Percentiles rank a stretch among this genome's conserved stretches.
Evolutionary conservation across 2,888 invertebrate species (phyloP).

Genomic region (Steinernema carpocapsae): DNA sequence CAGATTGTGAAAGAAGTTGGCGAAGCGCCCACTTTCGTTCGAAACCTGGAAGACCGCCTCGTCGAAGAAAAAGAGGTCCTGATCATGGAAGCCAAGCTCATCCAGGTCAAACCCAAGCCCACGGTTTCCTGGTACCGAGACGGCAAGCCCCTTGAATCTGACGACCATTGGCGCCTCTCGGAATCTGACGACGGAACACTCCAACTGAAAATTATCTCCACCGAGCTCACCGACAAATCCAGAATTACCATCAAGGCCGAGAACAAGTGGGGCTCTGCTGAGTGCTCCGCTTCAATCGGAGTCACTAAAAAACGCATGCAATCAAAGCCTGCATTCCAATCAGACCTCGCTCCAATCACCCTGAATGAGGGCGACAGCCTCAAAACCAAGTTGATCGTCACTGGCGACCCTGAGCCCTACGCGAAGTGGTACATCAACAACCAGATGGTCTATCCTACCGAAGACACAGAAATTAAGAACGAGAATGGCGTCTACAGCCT

Average conservation of each 20-base stretch:
- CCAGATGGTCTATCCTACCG: slow-evolving; percentile 64
- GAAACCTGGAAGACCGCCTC: slow-evolving; percentile 56
- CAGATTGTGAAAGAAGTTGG: slow-evolving; percentile 60
- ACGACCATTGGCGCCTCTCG: slow-evolving; percentile 53
- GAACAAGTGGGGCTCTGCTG: slow-evolving; percentile 64
- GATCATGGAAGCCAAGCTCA: slow-evolving; percentile 61
- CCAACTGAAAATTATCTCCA: slow-evolving; percentile 66
- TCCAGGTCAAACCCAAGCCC: slow-evolving; percentile 79
- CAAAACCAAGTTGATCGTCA: slow-evolving; percentile 83
- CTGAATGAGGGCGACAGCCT: slow-evolving; percentile 86
- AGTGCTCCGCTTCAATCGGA: slow-evolving; percentile 61
- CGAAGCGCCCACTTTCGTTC: slow-evolving; percentile 56
- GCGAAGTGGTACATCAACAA: slow-evolving; percentile 76
- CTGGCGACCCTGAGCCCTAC: slow-evolving; percentile 87
- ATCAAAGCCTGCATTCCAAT: slow-evolving; percentile 67
- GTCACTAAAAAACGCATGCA: slow-evolving; percentile 59
- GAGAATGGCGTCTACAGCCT: slow-evolving; percentile 70
- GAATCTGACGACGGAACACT: slow-evolving; percentile 56
- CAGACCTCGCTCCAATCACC: slow-evolving; percentile 72
- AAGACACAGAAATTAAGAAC: slow-evolving; percentile 64
- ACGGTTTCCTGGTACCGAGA: slow-evolving; percentile 94
- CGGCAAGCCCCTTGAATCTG: slow-evolving; percentile 57
- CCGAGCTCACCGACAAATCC: slow-evolving; percentile 60
- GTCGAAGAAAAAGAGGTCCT: slow-evolving; percentile 63
- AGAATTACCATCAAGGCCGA: slow-evolving; percentile 65